phyloP scores from a whole-genome alignment of 2,888 invertebrate species.

The Aspidiotus rigidus region DNA sequence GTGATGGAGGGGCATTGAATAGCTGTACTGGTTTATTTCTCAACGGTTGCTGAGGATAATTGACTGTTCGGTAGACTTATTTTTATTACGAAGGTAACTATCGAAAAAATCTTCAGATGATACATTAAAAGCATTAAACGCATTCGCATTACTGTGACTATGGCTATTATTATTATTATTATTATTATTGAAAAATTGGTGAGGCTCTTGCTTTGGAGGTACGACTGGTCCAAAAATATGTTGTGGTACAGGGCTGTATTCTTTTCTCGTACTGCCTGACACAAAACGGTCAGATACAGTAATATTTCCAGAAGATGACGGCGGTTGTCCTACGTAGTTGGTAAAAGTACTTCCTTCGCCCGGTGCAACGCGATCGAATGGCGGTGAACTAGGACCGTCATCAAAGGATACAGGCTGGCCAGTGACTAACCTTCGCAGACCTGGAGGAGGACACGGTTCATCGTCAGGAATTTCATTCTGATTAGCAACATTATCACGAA shows the following conservation, averaged over 20 bases:
- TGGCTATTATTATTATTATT: slow-evolving; percentile 10
- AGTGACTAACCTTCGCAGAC: slow-evolving; percentile 39
- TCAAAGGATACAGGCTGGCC: slow-evolving; percentile 42
- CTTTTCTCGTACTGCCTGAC: slow-evolving; percentile 19
- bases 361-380: slow-evolving; percentile 49
- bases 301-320: not conserved
- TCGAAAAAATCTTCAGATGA: slow-evolving; percentile 26
- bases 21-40: too few relatives aligned
- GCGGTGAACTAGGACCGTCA: slow-evolving; percentile 44
- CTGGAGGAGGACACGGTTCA: slow-evolving; percentile 38
- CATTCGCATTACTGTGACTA: slow-evolving; percentile 8
- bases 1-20: too few relatives aligned
- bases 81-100: slow-evolving; percentile 12
- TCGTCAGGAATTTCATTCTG: slow-evolving; percentile 27
- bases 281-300: slow-evolving; percentile 14
- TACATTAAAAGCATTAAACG: not conserved
- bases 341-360: slow-evolving; percentile 42
- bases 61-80: slow-evolving; percentile 9
- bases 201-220: slow-evolving; percentile 1
- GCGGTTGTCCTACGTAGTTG: slow-evolving; percentile 2
- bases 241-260: slow-evolving; percentile 5
- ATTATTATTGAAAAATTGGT: not conserved
- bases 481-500: slow-evolving; percentile 20
- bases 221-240: slow-evolving; percentile 5
- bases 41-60: not conserved